These are phyloP conservation scores for Lithobius niger DNA, from an alignment of 1,140 invertebrate species.

Conservation along the genomic window DNA sequence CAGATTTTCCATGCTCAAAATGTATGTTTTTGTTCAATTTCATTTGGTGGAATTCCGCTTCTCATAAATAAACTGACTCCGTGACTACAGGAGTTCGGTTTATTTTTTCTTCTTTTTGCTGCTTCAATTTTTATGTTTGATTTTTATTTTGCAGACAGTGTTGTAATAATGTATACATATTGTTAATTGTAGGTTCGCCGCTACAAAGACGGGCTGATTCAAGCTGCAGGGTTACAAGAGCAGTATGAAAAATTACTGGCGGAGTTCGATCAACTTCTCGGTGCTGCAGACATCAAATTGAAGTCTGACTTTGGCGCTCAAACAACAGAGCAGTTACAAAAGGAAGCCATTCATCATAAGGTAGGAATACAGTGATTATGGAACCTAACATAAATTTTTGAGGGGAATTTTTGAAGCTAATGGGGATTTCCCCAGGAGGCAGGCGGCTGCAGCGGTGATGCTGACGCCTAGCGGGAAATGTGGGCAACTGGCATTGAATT, in stretches of 20 bases:
- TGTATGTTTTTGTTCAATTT: no score
- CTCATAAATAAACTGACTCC: no score
- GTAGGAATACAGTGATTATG: no score
- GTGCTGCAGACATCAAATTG: conserved; percentile 29
- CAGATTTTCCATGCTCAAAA: no score
- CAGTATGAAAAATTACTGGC: conserved; percentile 31
- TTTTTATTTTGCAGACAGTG: not conserved
- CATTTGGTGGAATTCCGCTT: no score
- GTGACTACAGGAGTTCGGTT: no score
- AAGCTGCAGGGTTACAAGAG: conserved; percentile 24
- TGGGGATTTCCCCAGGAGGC: no score
- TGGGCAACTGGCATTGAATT: no score
- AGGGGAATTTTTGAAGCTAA: no score
- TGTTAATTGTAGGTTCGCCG: not conserved
- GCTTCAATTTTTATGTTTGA: not conserved
- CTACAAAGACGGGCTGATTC: conserved; percentile 22
- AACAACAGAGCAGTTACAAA: conserved; percentile 25
- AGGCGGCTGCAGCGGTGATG: no score
- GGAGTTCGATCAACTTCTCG: conserved; percentile 28
- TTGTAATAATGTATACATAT: not conserved
- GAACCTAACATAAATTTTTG: no score
- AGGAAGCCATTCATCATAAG: conserved; percentile 28
- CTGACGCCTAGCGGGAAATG: no score
- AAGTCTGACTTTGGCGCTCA: conserved; percentile 22
- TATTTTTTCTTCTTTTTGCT: not conserved